Conservation (phyloP, 1,140 invertebrate genomes). For the Heliconius hermathena region DNA sequence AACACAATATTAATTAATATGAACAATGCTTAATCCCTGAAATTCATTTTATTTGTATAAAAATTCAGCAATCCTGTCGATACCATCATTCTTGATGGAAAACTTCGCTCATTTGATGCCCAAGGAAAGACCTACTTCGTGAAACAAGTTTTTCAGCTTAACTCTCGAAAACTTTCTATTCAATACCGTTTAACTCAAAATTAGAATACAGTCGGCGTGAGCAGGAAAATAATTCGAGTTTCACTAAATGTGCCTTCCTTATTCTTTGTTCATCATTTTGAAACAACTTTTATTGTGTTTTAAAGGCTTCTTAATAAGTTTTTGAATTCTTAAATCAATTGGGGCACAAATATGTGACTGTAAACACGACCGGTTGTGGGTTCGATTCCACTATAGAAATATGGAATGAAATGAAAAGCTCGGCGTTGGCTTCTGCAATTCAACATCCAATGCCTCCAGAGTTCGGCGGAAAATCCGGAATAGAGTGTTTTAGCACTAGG, state of each 20-base stretch:
- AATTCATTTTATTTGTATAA: slow-evolving; percentile 15
- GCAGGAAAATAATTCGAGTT: slow-evolving; percentile 33
- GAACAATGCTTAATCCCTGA: not conserved
- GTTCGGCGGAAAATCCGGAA: too few species aligned
- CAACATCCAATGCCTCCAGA: too few species aligned
- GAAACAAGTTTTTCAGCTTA: slow-evolving; percentile 56
- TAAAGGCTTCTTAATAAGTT: slow-evolving; percentile 5
- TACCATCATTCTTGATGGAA: slow-evolving; percentile 41
- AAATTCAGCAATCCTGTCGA: slow-evolving; percentile 28
- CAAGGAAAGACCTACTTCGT: slow-evolving; percentile 49
- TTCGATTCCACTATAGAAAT: too few species aligned
- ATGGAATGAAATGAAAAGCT: too few species aligned
- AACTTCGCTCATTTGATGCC: slow-evolving; percentile 56
- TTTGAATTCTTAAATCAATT: not conserved
- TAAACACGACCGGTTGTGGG: too few species aligned
- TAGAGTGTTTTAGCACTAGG: too few species aligned
- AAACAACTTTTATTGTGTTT: slow-evolving; percentile 19
- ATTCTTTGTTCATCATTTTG: slow-evolving; percentile 31
- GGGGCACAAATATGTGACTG: too few species aligned
- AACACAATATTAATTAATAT: not conserved
- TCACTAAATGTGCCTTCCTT: slow-evolving; percentile 24
- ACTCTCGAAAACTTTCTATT: slow-evolving; percentile 49
- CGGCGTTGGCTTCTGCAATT: too few species aligned
- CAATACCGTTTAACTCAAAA: slow-evolving; percentile 50
- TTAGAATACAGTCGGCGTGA: slow-evolving; percentile 40